These are phyloP conservation scores for Cryptocephalus moraei DNA, from an alignment of 2,888 invertebrate species.

Conservation along the genomic window DNA sequence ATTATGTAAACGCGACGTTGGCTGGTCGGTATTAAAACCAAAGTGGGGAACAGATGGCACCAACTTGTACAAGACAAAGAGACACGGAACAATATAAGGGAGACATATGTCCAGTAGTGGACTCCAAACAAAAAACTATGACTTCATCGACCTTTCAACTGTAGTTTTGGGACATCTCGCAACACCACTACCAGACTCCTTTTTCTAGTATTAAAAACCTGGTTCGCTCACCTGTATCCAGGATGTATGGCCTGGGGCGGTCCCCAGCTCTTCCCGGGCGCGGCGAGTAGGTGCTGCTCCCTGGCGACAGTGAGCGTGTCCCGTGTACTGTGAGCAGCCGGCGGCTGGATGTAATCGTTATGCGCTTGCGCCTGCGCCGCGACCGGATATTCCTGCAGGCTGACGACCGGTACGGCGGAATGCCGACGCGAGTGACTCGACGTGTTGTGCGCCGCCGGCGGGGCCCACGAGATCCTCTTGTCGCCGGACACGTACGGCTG, in stretches of 20 bases:
- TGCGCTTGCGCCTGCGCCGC: conserved; percentile 39
- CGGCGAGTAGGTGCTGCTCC: conserved; percentile 49
- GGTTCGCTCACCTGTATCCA: conserved; percentile 36
- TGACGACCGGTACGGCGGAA: conserved; percentile 36
- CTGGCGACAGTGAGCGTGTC: conserved; percentile 36
- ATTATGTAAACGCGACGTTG: too few species aligned
- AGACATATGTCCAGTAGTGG: too few species aligned
- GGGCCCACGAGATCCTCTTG: conserved; percentile 48
- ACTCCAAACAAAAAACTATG: too few species aligned
- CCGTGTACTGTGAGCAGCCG: conserved; percentile 45
- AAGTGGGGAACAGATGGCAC: too few species aligned
- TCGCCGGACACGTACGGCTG: conserved; percentile 33
- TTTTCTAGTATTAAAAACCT: too few species aligned
- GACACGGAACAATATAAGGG: too few species aligned
- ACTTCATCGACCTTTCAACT: too few species aligned
- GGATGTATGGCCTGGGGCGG: conserved; percentile 41
- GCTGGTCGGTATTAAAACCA: too few species aligned
- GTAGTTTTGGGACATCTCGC: too few species aligned
- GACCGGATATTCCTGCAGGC: conserved; percentile 34
- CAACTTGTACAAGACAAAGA: too few species aligned
- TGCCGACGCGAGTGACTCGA: conserved; percentile 39
- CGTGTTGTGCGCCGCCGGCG: conserved; percentile 30
- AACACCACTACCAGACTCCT: too few species aligned
- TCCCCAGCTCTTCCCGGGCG: conserved; percentile 40
- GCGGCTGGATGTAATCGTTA: conserved; percentile 49